Evolutionary conservation across 2,113 vertebrate genomes (phyloP), one percentile per base, ranked within the genome.

Genomic region (Geococcyx californianus): DNA sequence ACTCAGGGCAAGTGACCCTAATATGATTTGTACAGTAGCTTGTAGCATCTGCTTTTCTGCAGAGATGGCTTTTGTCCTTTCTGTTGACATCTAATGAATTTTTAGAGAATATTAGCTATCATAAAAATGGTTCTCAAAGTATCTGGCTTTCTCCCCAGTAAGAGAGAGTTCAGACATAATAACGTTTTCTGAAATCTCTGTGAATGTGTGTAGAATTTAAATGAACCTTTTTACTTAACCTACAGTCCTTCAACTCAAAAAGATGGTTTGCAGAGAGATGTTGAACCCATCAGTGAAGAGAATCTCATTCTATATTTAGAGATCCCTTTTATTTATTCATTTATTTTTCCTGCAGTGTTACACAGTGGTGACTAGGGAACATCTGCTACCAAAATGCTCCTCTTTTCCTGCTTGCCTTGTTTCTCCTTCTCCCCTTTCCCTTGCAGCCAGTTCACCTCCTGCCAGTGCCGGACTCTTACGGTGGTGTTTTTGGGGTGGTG

Each of bases 231-330:
- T 86, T 55, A 63, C 69, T 93, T 84, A 94, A 74, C 51, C 42
- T 80, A 6, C 17, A 55, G 75, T 78, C 25, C 64, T 92, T 94
- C 64, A 84, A 0, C 25, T 74, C 75, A 68, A 77, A 67, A 94
- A 81, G 16, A 59, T 23, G 25, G 67, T 73, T 83, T 91, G 67
- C 72, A 52, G 75, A 82, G 64, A 77, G 42, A 85, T 33, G 38
- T 68, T 80, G 76, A 88, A 74, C 10, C 21, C 29, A 8, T 81
- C 74, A 64, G 45, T 87, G 42, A 91, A 69, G 56, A 90, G 44
- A 90, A 77, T 93, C 47, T 90, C 23, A n/a, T 72, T 88, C 89
- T 93, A 29, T 96, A 91, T 86, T 86, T 96, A 96, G 67, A 75
- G 20, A 33, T 64, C 5, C 58, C 15, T 77, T 72, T 92, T 84